phyloP scores from a whole-genome alignment of 2,888 invertebrate species.

The Xestia rhomboidea region DNA sequence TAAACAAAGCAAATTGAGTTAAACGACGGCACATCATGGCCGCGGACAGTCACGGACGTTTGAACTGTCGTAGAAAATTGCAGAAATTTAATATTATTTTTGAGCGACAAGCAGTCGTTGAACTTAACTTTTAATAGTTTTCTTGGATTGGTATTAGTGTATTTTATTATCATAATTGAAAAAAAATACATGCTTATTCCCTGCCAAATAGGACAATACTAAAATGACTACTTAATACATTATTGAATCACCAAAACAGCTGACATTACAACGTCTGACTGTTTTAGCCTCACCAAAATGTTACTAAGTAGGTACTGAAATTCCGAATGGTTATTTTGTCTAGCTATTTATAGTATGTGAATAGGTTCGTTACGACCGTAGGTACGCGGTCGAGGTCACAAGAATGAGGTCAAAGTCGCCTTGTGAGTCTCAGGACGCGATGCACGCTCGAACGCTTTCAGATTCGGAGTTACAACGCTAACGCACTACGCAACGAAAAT shows the following conservation, averaged over 20 bases:
- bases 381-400: slow-evolving; percentile 81
- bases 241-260: slow-evolving; percentile 10
- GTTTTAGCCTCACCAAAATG: slow-evolving; percentile 12
- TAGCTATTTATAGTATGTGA: slow-evolving; percentile 61
- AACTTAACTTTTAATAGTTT: too few relatives aligned
- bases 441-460: slow-evolving; percentile 41
- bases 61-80: too few relatives aligned
- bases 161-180: too few relatives aligned
- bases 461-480: slow-evolving; percentile 29
- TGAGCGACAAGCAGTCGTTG: too few relatives aligned
- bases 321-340: slow-evolving; percentile 49
- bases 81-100: too few relatives aligned
- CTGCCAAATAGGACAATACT: neutral
- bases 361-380: slow-evolving; percentile 52
- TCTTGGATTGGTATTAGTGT: too few relatives aligned
- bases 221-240: neutral
- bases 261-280: slow-evolving; percentile 25
- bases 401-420: slow-evolving; percentile 87
- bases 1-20: too few relatives aligned
- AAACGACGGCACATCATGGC: too few relatives aligned
- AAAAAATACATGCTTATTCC: too few relatives aligned
- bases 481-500: slow-evolving; percentile 35
- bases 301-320: slow-evolving; percentile 22
- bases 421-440: slow-evolving; percentile 73
- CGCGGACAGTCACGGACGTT: too few relatives aligned